Conservation (phyloP, 92 coral and sea anemone genomes). For the Ricordea florida region DNA sequence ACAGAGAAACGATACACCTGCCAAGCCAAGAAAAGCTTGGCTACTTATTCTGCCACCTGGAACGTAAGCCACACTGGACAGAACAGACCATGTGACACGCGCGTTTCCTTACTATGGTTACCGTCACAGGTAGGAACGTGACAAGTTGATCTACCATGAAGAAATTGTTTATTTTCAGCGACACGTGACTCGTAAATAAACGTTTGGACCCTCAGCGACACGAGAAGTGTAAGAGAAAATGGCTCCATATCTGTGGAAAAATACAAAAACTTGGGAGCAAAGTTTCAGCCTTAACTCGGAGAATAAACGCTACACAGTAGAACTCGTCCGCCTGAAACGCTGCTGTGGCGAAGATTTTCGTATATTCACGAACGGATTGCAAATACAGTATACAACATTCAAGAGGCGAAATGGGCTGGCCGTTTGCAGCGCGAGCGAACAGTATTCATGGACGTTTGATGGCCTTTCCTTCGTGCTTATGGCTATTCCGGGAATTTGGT, state of each 20-base stretch:
- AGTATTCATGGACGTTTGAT: conserved; percentile 17
- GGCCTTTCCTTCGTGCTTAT: conserved; percentile 30
- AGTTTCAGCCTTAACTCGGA: conserved; percentile 7
- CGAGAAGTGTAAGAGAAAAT: background rate
- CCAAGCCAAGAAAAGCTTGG: too few relatives aligned
- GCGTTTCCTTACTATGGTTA: too few relatives aligned
- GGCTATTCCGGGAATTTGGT: conserved; percentile 13
- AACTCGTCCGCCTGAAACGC: conserved; percentile 15
- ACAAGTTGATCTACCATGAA: too few relatives aligned
- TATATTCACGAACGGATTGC: conserved; percentile 32
- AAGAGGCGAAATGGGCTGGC: conserved; percentile 34
- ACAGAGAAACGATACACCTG: too few relatives aligned
- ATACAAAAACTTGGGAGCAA: conserved; percentile 15
- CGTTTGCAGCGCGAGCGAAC: conserved; percentile 15
- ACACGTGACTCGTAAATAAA: too few relatives aligned
- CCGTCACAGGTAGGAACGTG: too few relatives aligned
- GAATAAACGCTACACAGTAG: conserved; percentile 17
- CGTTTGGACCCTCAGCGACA: too few relatives aligned
- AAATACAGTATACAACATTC: conserved; percentile 1
- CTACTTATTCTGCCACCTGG: too few relatives aligned
- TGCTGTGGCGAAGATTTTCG: conserved; percentile 30
- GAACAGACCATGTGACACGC: too few relatives aligned
- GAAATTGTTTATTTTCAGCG: too few relatives aligned
- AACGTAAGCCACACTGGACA: too few relatives aligned
- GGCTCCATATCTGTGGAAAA: conserved; percentile 17